Evolutionary conservation across 2,113 vertebrate species (phyloP), one percentile per base, ranked within the genome.

Genomic region (Fulica atra): DNA sequence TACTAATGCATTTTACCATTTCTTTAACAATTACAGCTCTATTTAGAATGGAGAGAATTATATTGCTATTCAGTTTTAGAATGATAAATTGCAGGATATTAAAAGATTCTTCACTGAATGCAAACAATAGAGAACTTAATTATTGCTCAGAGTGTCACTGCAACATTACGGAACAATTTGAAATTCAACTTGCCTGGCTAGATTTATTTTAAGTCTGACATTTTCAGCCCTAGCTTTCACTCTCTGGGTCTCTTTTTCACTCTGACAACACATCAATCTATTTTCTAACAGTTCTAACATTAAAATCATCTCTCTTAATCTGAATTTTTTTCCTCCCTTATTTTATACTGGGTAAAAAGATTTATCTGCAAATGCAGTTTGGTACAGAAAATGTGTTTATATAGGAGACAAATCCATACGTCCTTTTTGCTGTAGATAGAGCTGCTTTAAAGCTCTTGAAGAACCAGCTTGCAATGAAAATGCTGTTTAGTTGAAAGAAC

Each of bases 181-280:
- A 90, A 97, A 96, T 96, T 90, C 88, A 94, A 84, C 68, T 93
- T 96, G 64, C 86, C 60, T 92, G 82, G 76, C 72, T 97, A 74
- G 64, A 88, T 97, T 96, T 96, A 97, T 97, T 97, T 97, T 95
- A 96, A 95, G 71, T 90, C 80, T 97, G 96, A 96, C 89, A 96
- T 96, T 96, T 93, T 88, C 92, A 95, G 79, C 64, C 92, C 81
- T 74, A 94, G 92, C 66, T 94, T 96, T 96, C 76, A 82, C 64
- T 94, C 84, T 88, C 82, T 86, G 42, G 10, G 46, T 92, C 60
- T 89, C 85, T 94, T 95, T 96, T 92, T 93, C 89, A 92, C 80
- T 94, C 82, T 96, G 95, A 96, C 92, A 96, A 83, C 92, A 88
- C 76, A 94, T 96, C 95, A 92, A 68, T 96, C 93, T 96, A 93